Evolutionary conservation across 1,140 invertebrate genomes (phyloP).

Genomic region (Drosophila seguyi): DNA sequence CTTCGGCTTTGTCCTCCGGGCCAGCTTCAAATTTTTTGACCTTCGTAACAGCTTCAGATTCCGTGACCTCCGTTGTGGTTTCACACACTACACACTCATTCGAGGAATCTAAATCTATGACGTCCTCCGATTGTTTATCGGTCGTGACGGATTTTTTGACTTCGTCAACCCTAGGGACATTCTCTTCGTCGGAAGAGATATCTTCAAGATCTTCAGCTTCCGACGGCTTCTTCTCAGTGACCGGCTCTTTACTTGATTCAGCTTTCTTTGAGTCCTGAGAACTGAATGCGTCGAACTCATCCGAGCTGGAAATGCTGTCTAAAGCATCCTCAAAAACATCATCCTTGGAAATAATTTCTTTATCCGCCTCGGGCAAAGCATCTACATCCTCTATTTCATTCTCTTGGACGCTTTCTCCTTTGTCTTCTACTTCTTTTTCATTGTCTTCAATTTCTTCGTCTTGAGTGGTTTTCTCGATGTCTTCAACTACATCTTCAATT

Average conservation of each 20-base stretch:
- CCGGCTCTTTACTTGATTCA: background rate
- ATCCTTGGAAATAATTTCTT: constrained; percentile 12
- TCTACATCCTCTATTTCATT: background rate
- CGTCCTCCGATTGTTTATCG: background rate
- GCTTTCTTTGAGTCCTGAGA: constrained; percentile 6
- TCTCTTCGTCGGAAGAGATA: constrained; percentile 54
- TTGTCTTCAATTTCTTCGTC: background rate
- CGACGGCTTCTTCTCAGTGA: background rate
- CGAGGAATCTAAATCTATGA: constrained; percentile 55
- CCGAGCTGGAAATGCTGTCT: constrained; percentile 59
- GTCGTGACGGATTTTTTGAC: background rate
- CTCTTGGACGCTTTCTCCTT: background rate
- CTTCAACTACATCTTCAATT: constrained; percentile 2
- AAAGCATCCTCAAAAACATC: constrained; percentile 62
- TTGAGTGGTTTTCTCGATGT: background rate
- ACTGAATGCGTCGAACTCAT: constrained; percentile 42
- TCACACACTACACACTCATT: constrained; percentile 26
- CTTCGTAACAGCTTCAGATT: background rate
- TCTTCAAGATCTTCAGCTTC: constrained; percentile 39
- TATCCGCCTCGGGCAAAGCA: background rate
- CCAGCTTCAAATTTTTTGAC: background rate
- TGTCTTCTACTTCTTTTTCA: background rate
- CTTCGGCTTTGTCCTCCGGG: background rate
- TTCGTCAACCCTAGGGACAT: constrained; percentile 10
- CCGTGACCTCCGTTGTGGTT: background rate